phyloP scores from a whole-genome alignment of 2,113 vertebrate genomes.

The Cebus imitator region DNA sequence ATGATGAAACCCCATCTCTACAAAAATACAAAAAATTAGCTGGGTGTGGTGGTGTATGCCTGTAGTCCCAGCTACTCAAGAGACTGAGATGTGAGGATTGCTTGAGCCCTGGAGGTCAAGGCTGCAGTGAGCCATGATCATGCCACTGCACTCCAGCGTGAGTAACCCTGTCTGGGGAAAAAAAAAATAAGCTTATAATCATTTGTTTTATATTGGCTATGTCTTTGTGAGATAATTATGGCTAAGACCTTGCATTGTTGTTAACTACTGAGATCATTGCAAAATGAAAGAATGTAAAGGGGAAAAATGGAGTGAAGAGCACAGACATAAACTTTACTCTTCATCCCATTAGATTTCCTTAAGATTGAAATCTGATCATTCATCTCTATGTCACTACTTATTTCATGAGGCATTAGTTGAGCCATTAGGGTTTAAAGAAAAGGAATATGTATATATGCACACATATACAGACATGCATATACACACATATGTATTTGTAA shows the following conservation, averaged over 20 bases:
- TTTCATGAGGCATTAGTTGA: neutral
- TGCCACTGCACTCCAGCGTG: neutral
- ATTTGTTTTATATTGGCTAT: neutral
- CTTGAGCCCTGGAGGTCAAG: neutral
- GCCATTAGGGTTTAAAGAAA: neutral
- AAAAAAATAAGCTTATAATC: neutral
- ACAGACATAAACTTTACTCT: neutral
- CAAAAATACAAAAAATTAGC: neutral
- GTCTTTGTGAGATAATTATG: neutral
- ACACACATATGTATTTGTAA: neutral
- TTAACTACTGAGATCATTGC: neutral
- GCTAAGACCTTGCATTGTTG: neutral
- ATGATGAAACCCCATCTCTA: neutral
- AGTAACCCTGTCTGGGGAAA: neutral
- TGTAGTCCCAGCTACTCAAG: neutral
- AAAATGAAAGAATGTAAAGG: neutral
- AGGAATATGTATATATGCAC: neutral
- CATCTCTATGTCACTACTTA: constrained; percentile 8
- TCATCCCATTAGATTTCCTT: neutral
- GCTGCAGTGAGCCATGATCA: neutral
- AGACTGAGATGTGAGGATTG: neutral
- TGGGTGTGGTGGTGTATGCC: neutral
- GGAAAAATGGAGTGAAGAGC: neutral
- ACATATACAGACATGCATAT: too few relatives aligned
- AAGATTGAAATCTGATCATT: neutral